Conservation (phyloP, 2,888 invertebrate species). For the Nymphalis urticae region DNA sequence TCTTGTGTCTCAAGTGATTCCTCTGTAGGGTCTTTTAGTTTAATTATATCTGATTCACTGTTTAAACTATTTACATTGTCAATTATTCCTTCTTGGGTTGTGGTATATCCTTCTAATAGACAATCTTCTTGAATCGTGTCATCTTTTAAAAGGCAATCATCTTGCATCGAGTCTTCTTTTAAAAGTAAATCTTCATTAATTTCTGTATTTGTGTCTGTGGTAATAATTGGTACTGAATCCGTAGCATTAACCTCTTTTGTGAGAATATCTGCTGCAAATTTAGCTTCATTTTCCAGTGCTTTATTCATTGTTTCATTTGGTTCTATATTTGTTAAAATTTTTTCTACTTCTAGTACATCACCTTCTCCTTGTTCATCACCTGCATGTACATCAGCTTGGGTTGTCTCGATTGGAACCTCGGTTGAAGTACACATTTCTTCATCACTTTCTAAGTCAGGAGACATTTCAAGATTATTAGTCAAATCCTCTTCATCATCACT, state of each 20-base stretch:
- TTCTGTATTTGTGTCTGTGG: slow-evolving; percentile 8
- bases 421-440: slow-evolving; percentile 21
- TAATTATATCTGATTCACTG: neutral
- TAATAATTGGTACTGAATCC: slow-evolving; percentile 5
- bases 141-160: neutral
- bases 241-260: slow-evolving; percentile 24
- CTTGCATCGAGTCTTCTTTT: neutral
- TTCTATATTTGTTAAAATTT: too few species aligned
- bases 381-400: slow-evolving; percentile 14
- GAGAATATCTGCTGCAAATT: slow-evolving; percentile 26
- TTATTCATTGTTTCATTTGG: neutral
- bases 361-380: neutral
- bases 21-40: neutral
- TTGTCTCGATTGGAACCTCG: slow-evolving; percentile 7
- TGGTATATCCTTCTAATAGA: too few species aligned
- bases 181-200: slow-evolving; percentile 7
- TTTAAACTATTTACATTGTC: too few species aligned
- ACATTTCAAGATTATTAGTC: slow-evolving; percentile 41
- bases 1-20: neutral
- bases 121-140: too few species aligned
- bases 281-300: slow-evolving; percentile 24
- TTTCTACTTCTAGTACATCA: neutral
- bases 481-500: slow-evolving; percentile 48
- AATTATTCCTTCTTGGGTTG: too few species aligned
- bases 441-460: slow-evolving; percentile 35